Evolutionary conservation across 2,113 vertebrate species (phyloP).

Genomic region (Callospermophilus lateralis): DNA sequence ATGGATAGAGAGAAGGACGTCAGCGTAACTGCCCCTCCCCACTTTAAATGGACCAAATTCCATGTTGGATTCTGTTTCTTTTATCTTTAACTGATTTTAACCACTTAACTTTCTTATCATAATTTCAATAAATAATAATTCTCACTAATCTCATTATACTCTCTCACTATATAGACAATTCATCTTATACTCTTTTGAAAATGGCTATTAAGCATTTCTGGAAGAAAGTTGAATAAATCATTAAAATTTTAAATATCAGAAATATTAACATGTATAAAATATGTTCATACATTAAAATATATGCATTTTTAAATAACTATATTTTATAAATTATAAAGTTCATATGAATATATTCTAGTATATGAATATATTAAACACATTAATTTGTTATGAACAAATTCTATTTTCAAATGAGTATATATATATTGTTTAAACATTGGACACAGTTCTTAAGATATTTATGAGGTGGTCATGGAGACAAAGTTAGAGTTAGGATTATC

Average conservation of each 20-base stretch:
- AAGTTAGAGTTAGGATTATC: not conserved
- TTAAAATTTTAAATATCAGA: not conserved
- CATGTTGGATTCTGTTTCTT: not conserved
- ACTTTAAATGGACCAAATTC: not conserved
- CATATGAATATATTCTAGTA: not conserved
- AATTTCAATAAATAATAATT: not conserved
- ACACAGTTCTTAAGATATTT: constrained; percentile 4
- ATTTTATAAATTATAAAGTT: not conserved
- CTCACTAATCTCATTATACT: not conserved
- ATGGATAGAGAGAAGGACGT: not conserved
- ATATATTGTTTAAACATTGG: not conserved
- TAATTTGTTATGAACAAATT: not conserved
- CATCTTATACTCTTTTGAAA: constrained; percentile 19
- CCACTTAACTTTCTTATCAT: not conserved
- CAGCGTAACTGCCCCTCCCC: fast-evolving
- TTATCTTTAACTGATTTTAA: not conserved
- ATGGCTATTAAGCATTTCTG: not conserved
- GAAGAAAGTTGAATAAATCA: not conserved
- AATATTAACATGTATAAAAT: not conserved
- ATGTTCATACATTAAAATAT: not conserved
- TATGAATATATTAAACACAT: not conserved
- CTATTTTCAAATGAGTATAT: not conserved
- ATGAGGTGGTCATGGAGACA: not conserved
- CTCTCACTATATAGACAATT: not conserved
- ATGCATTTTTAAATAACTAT: not conserved